phyloP scores from a whole-genome alignment of 2,888 invertebrate genomes.

The Fissipunctia ypsillon region DNA sequence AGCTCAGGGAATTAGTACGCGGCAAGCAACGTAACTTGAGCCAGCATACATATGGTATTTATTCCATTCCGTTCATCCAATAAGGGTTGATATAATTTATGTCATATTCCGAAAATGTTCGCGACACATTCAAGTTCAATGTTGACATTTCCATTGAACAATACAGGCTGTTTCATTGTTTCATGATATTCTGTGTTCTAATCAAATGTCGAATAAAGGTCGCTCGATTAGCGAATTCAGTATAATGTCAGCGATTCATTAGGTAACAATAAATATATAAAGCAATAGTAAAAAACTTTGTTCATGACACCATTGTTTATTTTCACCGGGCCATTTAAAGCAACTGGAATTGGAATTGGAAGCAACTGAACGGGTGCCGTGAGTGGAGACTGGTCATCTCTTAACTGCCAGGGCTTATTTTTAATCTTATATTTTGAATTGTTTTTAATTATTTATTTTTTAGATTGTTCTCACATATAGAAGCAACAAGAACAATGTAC shows the following conservation, averaged over 20 bases:
- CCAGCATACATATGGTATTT: constrained; percentile 88
- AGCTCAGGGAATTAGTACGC: constrained; percentile 80
- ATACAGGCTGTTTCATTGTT: constrained; percentile 84
- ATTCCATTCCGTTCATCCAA: constrained; percentile 84
- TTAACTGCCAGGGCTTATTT: no score
- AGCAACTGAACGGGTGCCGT: no score
- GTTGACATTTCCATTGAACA: constrained; percentile 87
- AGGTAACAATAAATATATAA: constrained; percentile 55
- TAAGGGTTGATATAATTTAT: constrained; percentile 88
- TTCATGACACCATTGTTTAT: neutral
- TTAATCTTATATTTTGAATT: no score
- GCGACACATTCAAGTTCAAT: constrained; percentile 82
- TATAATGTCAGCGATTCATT: constrained; percentile 73
- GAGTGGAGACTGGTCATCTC: no score
- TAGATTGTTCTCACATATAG: no score
- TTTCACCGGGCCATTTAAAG: neutral
- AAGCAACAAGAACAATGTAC: no score
- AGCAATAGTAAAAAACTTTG: neutral
- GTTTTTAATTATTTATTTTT: no score
- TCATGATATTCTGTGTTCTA: constrained; percentile 74
- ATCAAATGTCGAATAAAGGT: constrained; percentile 78
- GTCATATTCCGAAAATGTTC: constrained; percentile 85
- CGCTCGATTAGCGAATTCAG: constrained; percentile 69
- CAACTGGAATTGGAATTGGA: no score
- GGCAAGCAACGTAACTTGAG: constrained; percentile 85